A percentile compares a stretch with the other conserved stretches of the same genome.
phyloP scores from a whole-genome alignment of 2,888 invertebrate genomes.

The Dinocampus coccinellae region DNA sequence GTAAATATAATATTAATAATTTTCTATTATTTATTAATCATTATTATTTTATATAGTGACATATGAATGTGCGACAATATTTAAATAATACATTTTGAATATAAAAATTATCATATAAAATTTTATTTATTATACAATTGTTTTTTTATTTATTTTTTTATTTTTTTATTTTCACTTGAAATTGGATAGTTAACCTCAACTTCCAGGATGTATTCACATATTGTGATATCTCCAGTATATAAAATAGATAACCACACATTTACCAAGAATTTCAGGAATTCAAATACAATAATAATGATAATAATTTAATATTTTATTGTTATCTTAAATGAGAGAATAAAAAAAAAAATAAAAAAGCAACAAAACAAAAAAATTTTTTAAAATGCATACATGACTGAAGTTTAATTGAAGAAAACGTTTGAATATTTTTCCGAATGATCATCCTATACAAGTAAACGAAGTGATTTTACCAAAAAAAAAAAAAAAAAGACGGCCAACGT shows the following conservation, averaged over 20 bases:
- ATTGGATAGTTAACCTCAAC: constrained; percentile 4
- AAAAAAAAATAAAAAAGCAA: too few relatives aligned
- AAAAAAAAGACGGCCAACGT: not conserved
- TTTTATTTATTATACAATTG: too few relatives aligned
- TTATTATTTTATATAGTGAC: too few relatives aligned
- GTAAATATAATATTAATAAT: too few relatives aligned
- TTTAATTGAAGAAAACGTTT: not conserved
- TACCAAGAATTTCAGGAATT: not conserved
- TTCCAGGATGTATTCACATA: constrained; percentile 3
- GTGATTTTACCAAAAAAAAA: not conserved
- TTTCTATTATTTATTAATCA: too few relatives aligned
- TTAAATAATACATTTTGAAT: too few relatives aligned
- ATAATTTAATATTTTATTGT: not conserved
- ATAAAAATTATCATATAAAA: too few relatives aligned
- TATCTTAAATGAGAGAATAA: not conserved
- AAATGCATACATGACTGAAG: too few relatives aligned
- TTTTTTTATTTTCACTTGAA: not conserved
- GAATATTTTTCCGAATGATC: not conserved
- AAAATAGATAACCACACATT: not conserved
- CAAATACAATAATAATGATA: not conserved
- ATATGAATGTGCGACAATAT: too few relatives aligned
- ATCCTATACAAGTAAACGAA: not conserved
- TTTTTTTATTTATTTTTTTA: too few relatives aligned
- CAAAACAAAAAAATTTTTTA: not conserved
- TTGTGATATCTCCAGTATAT: not conserved